Percentiles rank a stretch among this genome's conserved stretches.
Evolutionary conservation across 1,140 invertebrate genomes (phyloP).

Genomic region (Monomorium pharaonis): DNA sequence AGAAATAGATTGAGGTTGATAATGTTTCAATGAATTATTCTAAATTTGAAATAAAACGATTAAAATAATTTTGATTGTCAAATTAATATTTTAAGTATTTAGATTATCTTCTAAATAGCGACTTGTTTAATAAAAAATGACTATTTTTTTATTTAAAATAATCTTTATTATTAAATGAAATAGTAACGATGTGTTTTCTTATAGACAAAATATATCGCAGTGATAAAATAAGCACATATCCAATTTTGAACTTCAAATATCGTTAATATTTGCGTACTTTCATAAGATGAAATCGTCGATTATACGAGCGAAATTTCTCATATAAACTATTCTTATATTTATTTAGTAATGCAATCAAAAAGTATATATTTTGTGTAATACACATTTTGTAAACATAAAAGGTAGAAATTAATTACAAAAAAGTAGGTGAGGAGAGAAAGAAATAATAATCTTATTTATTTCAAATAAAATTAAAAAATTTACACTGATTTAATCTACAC

Average conservation of each 20-base stretch:
- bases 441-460: slow-evolving; percentile 1
- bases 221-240: slow-evolving; percentile 7
- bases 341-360: not conserved
- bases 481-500: not conserved
- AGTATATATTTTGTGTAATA: not conserved
- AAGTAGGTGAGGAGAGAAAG: not conserved
- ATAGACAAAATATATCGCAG: not conserved
- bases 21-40: not conserved
- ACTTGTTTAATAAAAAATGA: not conserved
- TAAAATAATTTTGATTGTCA: not conserved
- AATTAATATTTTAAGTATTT: not conserved
- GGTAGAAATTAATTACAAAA: not conserved
- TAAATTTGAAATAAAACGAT: not conserved
- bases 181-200: not conserved
- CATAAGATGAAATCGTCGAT: slow-evolving; percentile 7
- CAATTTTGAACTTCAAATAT: slow-evolving; percentile 15
- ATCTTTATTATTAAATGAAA: not conserved
- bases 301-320: not conserved
- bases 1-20: not conserved
- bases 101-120: not conserved
- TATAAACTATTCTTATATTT: slow-evolving; percentile 28
- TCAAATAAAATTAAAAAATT: not conserved
- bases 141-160: not conserved
- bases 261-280: slow-evolving; percentile 21
- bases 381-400: not conserved